phyloP scores from a whole-genome alignment of 2,888 invertebrate genomes.

The Pocota personata region DNA sequence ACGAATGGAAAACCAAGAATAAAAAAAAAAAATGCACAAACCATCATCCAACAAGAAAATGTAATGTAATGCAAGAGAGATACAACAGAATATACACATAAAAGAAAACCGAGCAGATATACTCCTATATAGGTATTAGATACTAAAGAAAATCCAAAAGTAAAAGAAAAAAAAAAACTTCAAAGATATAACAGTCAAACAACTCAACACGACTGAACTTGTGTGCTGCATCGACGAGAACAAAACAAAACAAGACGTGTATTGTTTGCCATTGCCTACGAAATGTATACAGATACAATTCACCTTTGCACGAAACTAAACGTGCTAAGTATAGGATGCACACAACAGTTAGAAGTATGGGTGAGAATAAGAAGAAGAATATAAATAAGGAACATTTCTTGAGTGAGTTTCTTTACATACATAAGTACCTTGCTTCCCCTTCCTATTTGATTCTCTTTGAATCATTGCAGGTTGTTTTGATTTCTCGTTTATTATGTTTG shows the following conservation, averaged over 20 bases:
- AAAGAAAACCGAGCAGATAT: constrained; percentile 21
- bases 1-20: neutral
- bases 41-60: constrained; percentile 20
- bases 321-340: constrained; percentile 2
- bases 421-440: constrained; percentile 50
- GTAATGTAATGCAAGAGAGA: constrained; percentile 28
- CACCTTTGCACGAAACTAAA: constrained; percentile 42
- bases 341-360: constrained; percentile 20
- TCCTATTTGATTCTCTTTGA: constrained; percentile 54
- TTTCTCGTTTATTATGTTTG: constrained; percentile 31
- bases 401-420: constrained; percentile 17
- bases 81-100: neutral
- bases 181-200: constrained; percentile 66
- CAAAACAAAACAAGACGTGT: constrained; percentile 68
- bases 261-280: constrained; percentile 71
- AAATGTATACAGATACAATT: constrained; percentile 50
- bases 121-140: constrained; percentile 3
- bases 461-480: constrained; percentile 67
- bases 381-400: constrained; percentile 70
- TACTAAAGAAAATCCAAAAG: constrained; percentile 22
- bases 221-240: constrained; percentile 45
- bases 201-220: too few relatives aligned
- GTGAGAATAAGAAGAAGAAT: constrained; percentile 69
- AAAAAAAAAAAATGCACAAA: constrained; percentile 19
- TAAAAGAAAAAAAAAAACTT: constrained; percentile 45